Conservation (phyloP, 23 tunicate genomes). For the Ascidia mentula region DNA sequence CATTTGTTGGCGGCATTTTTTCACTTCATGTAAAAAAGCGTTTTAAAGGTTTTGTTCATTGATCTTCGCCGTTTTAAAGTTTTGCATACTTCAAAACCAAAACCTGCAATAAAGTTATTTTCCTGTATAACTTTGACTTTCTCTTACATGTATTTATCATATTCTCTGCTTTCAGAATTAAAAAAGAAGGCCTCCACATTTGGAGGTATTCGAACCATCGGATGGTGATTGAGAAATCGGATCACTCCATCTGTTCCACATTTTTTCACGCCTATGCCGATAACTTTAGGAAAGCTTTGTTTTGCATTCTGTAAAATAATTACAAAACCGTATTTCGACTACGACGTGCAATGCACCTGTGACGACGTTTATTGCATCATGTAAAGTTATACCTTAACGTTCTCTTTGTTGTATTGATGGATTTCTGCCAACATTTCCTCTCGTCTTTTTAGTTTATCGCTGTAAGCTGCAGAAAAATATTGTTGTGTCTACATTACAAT, state of each 20-base stretch:
- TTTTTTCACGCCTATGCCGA: constrained; percentile 67
- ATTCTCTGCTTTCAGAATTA: no score
- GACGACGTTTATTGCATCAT: not conserved
- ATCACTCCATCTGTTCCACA: constrained; percentile 79
- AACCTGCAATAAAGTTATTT: not conserved
- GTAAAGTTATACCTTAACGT: not conserved
- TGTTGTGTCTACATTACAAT: not conserved
- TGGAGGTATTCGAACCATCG: constrained; percentile 24
- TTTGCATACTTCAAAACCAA: not conserved
- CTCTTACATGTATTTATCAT: no score
- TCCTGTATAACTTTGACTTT: not conserved
- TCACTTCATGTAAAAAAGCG: not conserved
- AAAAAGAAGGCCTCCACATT: constrained; percentile 38
- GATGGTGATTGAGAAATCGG: constrained; percentile 57
- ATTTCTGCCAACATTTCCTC: not conserved
- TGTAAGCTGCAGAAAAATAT: not conserved
- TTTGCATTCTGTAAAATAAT: not conserved
- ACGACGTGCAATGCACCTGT: not conserved
- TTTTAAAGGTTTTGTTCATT: not conserved
- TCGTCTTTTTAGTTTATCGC: not conserved
- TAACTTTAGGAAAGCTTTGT: constrained; percentile 36
- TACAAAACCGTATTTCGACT: not conserved
- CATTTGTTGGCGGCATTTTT: constrained; percentile 39
- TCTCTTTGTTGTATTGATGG: not conserved
- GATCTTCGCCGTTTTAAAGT: not conserved